Conservation (phyloP, 2,888 invertebrate genomes). For the Salpingus planirostris region DNA sequence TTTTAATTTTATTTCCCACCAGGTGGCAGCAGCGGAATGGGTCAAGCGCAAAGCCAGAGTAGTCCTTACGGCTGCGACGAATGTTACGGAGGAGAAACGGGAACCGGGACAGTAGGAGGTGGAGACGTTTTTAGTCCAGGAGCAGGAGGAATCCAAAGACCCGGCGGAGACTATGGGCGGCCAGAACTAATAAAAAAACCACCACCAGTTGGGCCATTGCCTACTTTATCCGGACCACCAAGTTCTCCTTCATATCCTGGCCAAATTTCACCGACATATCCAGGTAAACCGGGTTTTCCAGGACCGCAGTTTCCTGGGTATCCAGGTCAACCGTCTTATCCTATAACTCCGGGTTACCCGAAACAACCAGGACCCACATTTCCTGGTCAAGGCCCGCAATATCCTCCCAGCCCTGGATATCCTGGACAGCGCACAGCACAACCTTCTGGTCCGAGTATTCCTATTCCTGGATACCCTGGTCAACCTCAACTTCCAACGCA, state of each 20-base stretch:
- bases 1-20: constrained; percentile 24
- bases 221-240: constrained; percentile 5
- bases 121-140: no score
- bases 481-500: no score
- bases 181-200: constrained; percentile 9
- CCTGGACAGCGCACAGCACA: no score
- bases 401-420: background rate
- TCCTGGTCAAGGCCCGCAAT: background rate
- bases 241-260: no score
- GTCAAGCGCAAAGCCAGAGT: constrained; percentile 82
- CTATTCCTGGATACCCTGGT: no score
- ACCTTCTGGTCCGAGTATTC: no score
- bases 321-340: constrained; percentile 2
- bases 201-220: constrained; percentile 1
- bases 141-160: constrained; percentile 10
- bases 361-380: constrained; percentile 1
- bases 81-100: constrained; percentile 39
- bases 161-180: constrained; percentile 3
- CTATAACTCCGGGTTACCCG: constrained; percentile 1
- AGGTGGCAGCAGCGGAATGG: constrained; percentile 79
- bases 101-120: constrained; percentile 2
- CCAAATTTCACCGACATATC: constrained; percentile 3
- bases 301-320: constrained; percentile 4
- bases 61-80: constrained; percentile 62
- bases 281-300: background rate